Base-by-base conservation (phyloP, 2,888 invertebrate genomes). In the Lymantria monacha region DNA sequence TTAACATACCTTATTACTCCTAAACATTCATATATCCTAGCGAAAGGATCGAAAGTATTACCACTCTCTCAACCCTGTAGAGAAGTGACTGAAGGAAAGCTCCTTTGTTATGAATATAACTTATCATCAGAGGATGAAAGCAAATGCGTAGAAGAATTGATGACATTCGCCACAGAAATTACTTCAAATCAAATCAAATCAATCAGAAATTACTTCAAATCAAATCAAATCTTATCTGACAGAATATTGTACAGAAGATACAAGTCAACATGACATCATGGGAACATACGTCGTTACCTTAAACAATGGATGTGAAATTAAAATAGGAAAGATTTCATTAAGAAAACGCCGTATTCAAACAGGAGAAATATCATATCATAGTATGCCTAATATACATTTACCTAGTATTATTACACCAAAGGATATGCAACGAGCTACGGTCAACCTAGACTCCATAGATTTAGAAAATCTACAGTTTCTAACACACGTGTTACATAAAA, bases 1-100 rank as follows among this genome's bases (percentile, higher is more conserved):
- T 7, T 12, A 10, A 30, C 42, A 11, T 22, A 22, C 42, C 15
- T 42, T 10, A 22, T 42, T 12, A 22, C 22, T 1, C 42, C 42
- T 22, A 42, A 42, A 42, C 30, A 42, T 42, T n/a, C 42, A 10
- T 30, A 42, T 14, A 22, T 42, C 22, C 22, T 42, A 10, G 42
- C 42, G 42, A 50, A 42, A 30, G 42, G 42, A 14, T 30, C 14
- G 42, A 76, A 38, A 38, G n/a, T 38, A 38, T 12, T n/a, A 38
- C 12, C 12, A 12, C 38, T 38, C 1, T 12, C 38, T 12, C 38
- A 38, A 38, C 38, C 38, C n/a, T 38, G 38, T 38, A n/a, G 38
- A 38, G 38, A 38, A 38, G 12, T 36, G 12, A 40, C 30, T 22
- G 38, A 38, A 12, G n/a, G n/a, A n/a, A 38, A 12, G 3, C n/a